Percentiles rank a stretch among this genome's conserved stretches.
These are phyloP conservation scores for Lanius collurio DNA, from an alignment of 2,113 vertebrate species.

Conservation along the genomic window DNA sequence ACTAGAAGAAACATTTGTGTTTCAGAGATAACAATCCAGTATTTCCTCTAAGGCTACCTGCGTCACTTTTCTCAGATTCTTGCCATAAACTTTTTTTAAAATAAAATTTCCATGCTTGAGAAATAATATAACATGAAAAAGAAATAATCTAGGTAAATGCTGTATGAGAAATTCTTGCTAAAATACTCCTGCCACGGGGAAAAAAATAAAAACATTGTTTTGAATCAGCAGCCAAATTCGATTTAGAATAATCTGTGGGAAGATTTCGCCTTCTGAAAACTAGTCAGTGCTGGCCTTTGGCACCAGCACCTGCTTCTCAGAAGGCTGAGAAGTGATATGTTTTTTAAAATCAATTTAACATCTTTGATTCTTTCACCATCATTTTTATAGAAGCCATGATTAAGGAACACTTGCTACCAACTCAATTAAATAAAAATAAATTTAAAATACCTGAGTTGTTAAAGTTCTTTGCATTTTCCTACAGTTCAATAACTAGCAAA, in stretches of 20 bases:
- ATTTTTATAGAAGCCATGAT: background rate
- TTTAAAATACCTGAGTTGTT: background rate
- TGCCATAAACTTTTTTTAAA: background rate
- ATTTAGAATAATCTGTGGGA: background rate
- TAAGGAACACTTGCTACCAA: background rate
- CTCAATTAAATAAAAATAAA: background rate
- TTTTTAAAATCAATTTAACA: background rate
- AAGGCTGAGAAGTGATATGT: background rate
- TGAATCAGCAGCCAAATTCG: background rate
- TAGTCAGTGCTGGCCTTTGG: background rate
- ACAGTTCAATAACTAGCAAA: background rate
- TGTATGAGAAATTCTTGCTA: background rate
- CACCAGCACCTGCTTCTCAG: background rate
- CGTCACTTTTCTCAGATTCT: background rate
- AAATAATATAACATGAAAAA: background rate
- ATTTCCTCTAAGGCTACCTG: background rate
- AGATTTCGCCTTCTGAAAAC: background rate
- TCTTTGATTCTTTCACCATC: background rate
- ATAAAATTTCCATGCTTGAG: background rate
- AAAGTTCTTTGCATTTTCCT: background rate
- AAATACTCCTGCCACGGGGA: background rate
- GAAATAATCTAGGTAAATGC: background rate
- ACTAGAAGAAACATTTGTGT: background rate
- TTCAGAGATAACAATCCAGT: conserved; percentile 16
- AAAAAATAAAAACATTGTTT: background rate